Evolutionary conservation across 92 coral and sea anemone genomes (phyloP).

Genomic region (Epizoanthus scotinus): DNA sequence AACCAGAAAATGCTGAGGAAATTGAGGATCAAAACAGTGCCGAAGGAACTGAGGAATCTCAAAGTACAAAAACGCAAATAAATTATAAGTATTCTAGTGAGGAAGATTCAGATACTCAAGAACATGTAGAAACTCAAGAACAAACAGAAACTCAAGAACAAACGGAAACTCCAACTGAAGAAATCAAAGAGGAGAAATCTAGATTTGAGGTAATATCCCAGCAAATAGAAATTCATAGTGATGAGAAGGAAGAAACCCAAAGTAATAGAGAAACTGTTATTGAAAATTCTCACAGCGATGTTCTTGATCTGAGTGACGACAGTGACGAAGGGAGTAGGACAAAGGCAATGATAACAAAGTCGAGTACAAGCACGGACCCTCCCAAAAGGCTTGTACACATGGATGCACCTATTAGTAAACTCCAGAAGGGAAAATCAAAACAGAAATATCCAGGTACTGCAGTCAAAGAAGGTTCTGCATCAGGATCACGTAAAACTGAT

Average conservation of each 20-base stretch:
- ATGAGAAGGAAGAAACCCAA: conserved; percentile 19
- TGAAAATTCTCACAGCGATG: conserved; percentile 38
- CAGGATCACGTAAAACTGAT: not conserved
- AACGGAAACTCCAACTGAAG: not conserved
- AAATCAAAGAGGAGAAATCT: not conserved
- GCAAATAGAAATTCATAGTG: not conserved
- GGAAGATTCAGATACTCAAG: conserved; percentile 10
- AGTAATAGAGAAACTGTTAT: conserved; percentile 10
- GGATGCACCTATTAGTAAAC: not conserved
- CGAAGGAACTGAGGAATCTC: conserved; percentile 8
- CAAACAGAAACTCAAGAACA: not conserved
- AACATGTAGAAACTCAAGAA: not conserved
- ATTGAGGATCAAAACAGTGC: conserved; percentile 3
- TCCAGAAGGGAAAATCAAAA: conserved; percentile 3
- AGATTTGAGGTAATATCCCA: not conserved
- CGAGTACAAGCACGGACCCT: not conserved
- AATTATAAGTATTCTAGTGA: conserved; percentile 28
- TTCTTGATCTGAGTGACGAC: conserved; percentile 17
- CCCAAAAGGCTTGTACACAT: not conserved
- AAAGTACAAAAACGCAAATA: conserved; percentile 23
- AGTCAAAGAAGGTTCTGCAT: conserved; percentile 12
- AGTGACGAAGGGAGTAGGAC: not conserved
- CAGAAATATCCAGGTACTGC: conserved; percentile 41
- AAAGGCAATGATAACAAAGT: not conserved
- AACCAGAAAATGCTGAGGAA: not conserved